These are phyloP conservation scores for Aethina tumida DNA, from an alignment of 1,140 invertebrate species.

Conservation along the genomic window DNA sequence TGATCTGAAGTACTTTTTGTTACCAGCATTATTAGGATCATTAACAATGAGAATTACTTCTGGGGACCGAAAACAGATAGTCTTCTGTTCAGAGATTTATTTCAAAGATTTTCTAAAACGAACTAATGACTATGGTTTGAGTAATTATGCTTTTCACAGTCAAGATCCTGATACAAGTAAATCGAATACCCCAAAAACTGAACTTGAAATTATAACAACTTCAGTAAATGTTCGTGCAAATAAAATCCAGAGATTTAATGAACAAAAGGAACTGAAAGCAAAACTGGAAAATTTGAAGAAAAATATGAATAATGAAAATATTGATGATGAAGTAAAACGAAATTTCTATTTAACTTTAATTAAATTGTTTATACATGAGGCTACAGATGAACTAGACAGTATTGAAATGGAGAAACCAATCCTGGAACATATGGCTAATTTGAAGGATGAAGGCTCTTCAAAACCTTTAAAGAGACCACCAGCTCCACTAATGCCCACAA, in stretches of 20 bases:
- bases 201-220: conserved; percentile 32
- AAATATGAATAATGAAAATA: conserved; percentile 49
- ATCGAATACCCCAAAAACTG: conserved; percentile 14
- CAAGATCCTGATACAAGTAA: conserved; percentile 9
- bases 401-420: conserved; percentile 63
- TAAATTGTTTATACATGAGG: conserved; percentile 61
- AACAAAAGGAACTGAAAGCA: conserved; percentile 68
- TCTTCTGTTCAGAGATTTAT: conserved; percentile 70
- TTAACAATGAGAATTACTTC: conserved; percentile 58
- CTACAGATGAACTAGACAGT: conserved; percentile 68
- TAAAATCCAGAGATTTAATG: conserved; percentile 71
- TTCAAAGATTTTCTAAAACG: conserved; percentile 76
- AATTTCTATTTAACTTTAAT: conserved; percentile 75
- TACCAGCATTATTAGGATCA: conserved; percentile 74
- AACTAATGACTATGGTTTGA: conserved; percentile 67
- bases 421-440: conserved; percentile 57
- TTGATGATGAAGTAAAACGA: conserved; percentile 72
- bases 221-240: conserved; percentile 47
- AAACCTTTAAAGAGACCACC: conserved; percentile 35
- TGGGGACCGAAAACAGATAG: conserved; percentile 52
- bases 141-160: conserved; percentile 38
- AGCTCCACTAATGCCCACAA: conserved; percentile 66
- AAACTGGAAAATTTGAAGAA: conserved; percentile 55
- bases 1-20: conserved; percentile 72
- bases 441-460: conserved; percentile 34